A percentile compares a stretch with the other conserved stretches of the same genome.
Evolutionary conservation across 2,888 invertebrate species (phyloP).

Genomic region (Chromoteleia sp.): DNA sequence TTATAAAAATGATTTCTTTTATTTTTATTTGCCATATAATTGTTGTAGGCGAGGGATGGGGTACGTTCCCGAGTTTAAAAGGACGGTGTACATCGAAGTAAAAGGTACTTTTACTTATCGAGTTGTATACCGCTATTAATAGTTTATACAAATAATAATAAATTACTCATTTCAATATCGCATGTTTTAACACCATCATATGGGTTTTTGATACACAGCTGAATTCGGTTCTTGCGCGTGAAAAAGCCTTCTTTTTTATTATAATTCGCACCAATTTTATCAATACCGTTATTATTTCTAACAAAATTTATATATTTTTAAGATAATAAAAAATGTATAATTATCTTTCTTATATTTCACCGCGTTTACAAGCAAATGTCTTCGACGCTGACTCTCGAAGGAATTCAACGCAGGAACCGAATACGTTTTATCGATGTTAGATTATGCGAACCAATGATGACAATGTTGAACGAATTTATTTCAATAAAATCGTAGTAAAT

Average conservation of each 20-base stretch:
- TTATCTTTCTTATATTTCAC: too few species aligned
- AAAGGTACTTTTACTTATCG: conserved; percentile 69
- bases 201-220: conserved; percentile 18
- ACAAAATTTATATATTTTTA: too few species aligned
- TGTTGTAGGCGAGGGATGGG: conserved; percentile 63
- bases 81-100: conserved; percentile 67
- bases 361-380: too few species aligned
- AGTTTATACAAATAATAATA: conserved; percentile 15
- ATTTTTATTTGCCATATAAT: conserved; percentile 46
- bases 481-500: neutral
- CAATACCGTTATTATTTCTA: too few species aligned
- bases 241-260: too few species aligned
- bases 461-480: neutral
- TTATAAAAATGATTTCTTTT: conserved; percentile 23
- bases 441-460: neutral
- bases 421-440: neutral
- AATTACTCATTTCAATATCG: conserved; percentile 8
- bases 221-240: too few species aligned
- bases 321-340: too few species aligned
- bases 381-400: too few species aligned
- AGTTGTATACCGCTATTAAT: conserved; percentile 58
- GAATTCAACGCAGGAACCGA: conserved; percentile 2
- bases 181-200: conserved; percentile 14
- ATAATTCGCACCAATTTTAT: too few species aligned
- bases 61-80: conserved; percentile 61